Percentiles rank a stretch among this genome's conserved stretches.
phyloP scores from a whole-genome alignment of 2,888 invertebrate species.

The Caenorhabditis imperialis region DNA sequence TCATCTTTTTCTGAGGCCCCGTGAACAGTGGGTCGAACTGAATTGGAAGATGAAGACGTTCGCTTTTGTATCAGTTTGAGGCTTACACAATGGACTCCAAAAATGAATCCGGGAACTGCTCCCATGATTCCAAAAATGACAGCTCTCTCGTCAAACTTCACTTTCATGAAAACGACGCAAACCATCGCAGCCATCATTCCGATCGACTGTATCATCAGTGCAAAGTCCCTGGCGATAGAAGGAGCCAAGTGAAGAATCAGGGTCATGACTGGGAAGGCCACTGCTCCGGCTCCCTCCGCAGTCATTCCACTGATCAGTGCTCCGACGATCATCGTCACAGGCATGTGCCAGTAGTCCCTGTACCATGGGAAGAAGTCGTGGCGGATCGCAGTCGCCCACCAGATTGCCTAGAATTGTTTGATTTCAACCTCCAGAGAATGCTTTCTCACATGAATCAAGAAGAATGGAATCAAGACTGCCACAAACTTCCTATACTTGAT shows the following conservation, averaged over 20 bases:
- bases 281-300: constrained; percentile 71
- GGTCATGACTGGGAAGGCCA: constrained; percentile 74
- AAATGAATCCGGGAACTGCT: constrained; percentile 72
- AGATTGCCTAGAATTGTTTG: constrained; percentile 34
- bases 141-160: constrained; percentile 68
- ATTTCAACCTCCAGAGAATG: background rate
- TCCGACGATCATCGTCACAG: constrained; percentile 76
- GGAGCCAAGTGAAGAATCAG: constrained; percentile 65
- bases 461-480: constrained; percentile 62
- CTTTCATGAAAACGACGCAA: constrained; percentile 74
- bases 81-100: constrained; percentile 71
- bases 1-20: constrained; percentile 77
- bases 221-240: constrained; percentile 67
- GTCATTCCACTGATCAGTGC: constrained; percentile 69
- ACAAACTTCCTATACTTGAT: constrained; percentile 63
- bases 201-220: constrained; percentile 68
- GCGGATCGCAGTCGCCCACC: constrained; percentile 50
- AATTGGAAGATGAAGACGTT: background rate
- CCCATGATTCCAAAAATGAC: constrained; percentile 71
- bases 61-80: background rate
- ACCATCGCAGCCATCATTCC: constrained; percentile 76
- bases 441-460: constrained; percentile 47
- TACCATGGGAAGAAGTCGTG: constrained; percentile 69
- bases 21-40: constrained; percentile 68
- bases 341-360: constrained; percentile 71